These are phyloP conservation scores for Agrenia bidenticulata DNA, from an alignment of 2,888 invertebrate species.

Conservation along the genomic window DNA sequence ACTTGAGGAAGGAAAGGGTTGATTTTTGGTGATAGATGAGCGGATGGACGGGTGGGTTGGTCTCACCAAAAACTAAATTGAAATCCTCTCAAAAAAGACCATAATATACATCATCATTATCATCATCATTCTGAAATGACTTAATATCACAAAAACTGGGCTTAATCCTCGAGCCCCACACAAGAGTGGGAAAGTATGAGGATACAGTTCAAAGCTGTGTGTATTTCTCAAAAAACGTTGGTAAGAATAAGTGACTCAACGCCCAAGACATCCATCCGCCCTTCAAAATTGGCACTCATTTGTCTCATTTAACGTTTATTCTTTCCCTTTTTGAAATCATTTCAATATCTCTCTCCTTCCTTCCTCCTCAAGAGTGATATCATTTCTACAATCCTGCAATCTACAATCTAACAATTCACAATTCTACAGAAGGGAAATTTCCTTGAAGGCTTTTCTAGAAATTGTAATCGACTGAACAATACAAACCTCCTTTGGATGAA, in stretches of 20 bases:
- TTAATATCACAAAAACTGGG: conserved; percentile 17
- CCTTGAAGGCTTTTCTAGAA: no score
- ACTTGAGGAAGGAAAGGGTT: conserved; percentile 15
- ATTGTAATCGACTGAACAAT: no score
- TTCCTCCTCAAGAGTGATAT: no score
- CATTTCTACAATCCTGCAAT: no score
- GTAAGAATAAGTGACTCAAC: conserved; percentile 31
- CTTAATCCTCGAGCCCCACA: no score
- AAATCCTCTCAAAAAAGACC: conserved; percentile 12
- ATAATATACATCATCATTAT: conserved; percentile 14
- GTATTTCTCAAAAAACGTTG: background rate
- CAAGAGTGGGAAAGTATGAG: no score
- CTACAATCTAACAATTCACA: no score
- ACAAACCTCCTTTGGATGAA: no score
- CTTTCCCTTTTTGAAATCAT: conserved; percentile 35
- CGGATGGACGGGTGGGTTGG: conserved; percentile 21
- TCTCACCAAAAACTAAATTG: conserved; percentile 16
- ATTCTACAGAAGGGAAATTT: no score
- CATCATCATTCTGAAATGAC: conserved; percentile 12
- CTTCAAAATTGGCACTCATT: conserved; percentile 53
- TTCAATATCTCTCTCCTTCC: no score
- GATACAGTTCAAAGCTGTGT: no score
- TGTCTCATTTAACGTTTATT: conserved; percentile 47
- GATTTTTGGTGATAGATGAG: conserved; percentile 22
- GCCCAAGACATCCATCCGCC: conserved; percentile 51